Evolutionary conservation across 2,113 vertebrate species (phyloP), one percentile per base, ranked within the genome.

Genomic region (Tachysurus vachellii): DNA sequence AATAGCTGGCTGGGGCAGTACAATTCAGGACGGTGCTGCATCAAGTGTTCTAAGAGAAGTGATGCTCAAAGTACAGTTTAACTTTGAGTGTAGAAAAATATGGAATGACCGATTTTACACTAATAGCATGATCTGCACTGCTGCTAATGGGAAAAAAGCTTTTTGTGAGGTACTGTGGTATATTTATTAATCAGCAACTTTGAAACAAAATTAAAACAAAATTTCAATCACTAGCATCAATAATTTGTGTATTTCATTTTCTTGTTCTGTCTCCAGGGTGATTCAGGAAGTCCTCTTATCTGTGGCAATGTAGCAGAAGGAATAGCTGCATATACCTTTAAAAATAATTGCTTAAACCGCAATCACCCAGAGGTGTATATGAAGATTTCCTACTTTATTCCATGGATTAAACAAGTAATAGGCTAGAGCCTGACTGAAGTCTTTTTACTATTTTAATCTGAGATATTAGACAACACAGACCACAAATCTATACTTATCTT

Each of bases 271-370:
- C 62, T 80, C 3, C 75, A 91, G 90, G 89, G 89, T 62, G 90
- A 91, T 79, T 91, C 89, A 64, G 90, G 90, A 9, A 86, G 89
- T 84, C 90, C 90, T 54, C 84, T 90, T 3, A 7, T 91, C 19
- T 91, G 90, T 82, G 23, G 87, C 0, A 73, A 68, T 17, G 13
- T 31, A 79, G 12, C 77, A 86, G n/a, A 77, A 31, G 90, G 89
- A 44, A 59, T 90, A 12, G 88, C 76, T 62, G 84, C 89, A n/a
- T 91, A 61, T 79, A 88, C 81, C 7, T 62, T 53, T 36, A 36
- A 36, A 36, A 36, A 36, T 36, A 44, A 73, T 10, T 91, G 90
- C 70, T 44, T 4, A 50, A 44, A n/a, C n/a, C 47, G 31, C 7
- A 71, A 44, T 1, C 84, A 80, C 53, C 90, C 89, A 28, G 62